Evolutionary conservation across 2,888 invertebrate genomes (phyloP).

Genomic region (Colostygia pectinataria): DNA sequence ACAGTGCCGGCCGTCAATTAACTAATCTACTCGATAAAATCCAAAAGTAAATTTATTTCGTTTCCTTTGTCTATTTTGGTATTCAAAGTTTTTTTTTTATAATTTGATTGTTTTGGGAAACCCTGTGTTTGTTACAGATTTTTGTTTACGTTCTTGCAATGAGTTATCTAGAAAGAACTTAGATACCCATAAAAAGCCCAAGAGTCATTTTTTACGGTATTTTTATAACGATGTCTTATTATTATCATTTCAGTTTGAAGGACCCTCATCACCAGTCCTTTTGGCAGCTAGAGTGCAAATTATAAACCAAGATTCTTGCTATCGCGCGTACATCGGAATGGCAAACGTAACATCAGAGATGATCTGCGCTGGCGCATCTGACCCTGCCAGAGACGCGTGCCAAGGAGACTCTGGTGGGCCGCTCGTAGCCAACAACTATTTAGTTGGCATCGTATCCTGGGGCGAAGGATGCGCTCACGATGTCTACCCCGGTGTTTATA

Average conservation of each 20-base stretch:
- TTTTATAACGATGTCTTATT: neutral
- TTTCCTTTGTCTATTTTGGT: no score
- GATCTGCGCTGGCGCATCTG: constrained; percentile 65
- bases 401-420: constrained; percentile 85
- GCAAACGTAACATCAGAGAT: constrained; percentile 61
- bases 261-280: constrained; percentile 54
- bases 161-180: no score
- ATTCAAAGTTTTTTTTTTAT: no score
- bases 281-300: constrained; percentile 65
- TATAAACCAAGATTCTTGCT: constrained; percentile 62
- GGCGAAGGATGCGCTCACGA: constrained; percentile 81
- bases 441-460: constrained; percentile 83
- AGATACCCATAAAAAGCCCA: no score
- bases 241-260: constrained; percentile 55
- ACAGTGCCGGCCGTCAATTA: no score
- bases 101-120: no score
- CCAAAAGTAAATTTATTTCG: no score
- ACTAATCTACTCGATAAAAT: no score
- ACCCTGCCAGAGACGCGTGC: constrained; percentile 70
- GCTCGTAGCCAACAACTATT: constrained; percentile 64
- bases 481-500: constrained; percentile 82
- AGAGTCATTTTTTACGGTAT: no score
- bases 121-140: no score
- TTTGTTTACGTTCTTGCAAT: no score
- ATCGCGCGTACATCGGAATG: constrained; percentile 58